phyloP scores from a whole-genome alignment of 2,888 invertebrate genomes.

The Leptopilina drosophilae region DNA sequence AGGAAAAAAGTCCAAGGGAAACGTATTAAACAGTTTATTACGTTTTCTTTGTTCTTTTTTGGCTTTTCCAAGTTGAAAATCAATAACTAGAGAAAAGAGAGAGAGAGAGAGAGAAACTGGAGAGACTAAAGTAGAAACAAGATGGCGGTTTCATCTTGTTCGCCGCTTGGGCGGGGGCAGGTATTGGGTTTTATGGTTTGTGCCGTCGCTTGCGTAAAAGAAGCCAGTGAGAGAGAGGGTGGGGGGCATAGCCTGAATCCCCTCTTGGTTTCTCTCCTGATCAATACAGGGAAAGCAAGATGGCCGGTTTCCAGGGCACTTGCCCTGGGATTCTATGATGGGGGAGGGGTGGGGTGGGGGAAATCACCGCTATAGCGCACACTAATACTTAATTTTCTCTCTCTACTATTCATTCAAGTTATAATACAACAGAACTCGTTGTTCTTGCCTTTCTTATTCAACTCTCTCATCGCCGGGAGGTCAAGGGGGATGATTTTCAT shows the following conservation, averaged over 20 bases:
- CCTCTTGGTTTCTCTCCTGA: constrained; percentile 64
- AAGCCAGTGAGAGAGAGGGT: neutral
- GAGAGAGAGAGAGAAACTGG: no score
- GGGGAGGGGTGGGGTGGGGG: constrained; percentile 27
- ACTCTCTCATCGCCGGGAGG: neutral
- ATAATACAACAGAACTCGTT: constrained; percentile 2
- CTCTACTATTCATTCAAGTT: constrained; percentile 28
- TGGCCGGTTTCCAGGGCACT: constrained; percentile 75
- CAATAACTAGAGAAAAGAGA: constrained; percentile 69
- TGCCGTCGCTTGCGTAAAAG: constrained; percentile 38
- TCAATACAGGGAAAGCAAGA: constrained; percentile 77
- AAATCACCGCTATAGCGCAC: constrained; percentile 34
- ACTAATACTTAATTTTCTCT: constrained; percentile 14
- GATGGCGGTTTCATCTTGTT: constrained; percentile 70
- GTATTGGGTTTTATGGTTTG: constrained; percentile 43
- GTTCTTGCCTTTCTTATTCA: constrained; percentile 25
- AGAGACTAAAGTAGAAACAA: constrained; percentile 73
- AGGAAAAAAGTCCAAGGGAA: neutral
- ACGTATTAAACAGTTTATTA: constrained; percentile 29
- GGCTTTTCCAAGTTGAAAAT: constrained; percentile 64
- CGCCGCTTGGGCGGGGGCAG: constrained; percentile 61
- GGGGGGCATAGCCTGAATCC: constrained; percentile 46
- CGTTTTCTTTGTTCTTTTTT: constrained; percentile 61
- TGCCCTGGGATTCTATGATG: constrained; percentile 71
- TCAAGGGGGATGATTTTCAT: neutral